These are phyloP conservation scores for Automeris io DNA, from an alignment of 2,888 invertebrate species.

Conservation along the genomic window DNA sequence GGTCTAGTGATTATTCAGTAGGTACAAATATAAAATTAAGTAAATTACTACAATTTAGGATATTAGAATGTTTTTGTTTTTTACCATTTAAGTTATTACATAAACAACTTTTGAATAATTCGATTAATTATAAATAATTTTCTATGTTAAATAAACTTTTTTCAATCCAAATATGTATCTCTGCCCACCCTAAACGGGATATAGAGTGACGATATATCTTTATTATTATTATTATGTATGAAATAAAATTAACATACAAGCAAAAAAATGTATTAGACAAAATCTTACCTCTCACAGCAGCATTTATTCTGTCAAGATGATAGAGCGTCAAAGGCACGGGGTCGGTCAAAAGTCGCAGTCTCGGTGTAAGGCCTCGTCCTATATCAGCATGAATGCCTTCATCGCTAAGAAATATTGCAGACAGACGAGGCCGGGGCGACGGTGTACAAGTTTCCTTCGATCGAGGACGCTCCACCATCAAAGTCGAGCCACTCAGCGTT, in stretches of 20 bases:
- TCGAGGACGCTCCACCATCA: slow-evolving; percentile 51
- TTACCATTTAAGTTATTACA: not conserved
- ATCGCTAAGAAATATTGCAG: slow-evolving; percentile 67
- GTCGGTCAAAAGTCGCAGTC: slow-evolving; percentile 57
- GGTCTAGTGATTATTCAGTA: too few species aligned
- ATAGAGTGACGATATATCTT: too few species aligned
- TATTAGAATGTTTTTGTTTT: slow-evolving; percentile 20
- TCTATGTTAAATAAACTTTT: too few species aligned
- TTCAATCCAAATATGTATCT: too few species aligned
- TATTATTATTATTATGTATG: too few species aligned
- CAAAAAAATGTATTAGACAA: too few species aligned
- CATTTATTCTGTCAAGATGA: slow-evolving; percentile 71
- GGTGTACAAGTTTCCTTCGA: slow-evolving; percentile 60
- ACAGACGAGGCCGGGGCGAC: slow-evolving; percentile 60
- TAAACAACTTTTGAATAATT: not conserved
- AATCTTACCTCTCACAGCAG: slow-evolving; percentile 71
- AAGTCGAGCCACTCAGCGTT: slow-evolving; percentile 55
- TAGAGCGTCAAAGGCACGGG: slow-evolving; percentile 73
- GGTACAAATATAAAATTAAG: too few species aligned
- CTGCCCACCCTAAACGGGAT: too few species aligned
- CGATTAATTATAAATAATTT: too few species aligned
- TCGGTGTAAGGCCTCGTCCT: slow-evolving; percentile 43
- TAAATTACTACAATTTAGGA: too few species aligned
- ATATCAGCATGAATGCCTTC: slow-evolving; percentile 35
- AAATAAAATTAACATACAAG: too few species aligned